Percentiles rank a stretch among this genome's conserved stretches.
Conservation (phyloP, 2,113 vertebrate species). For the Myrmecobius fasciatus region DNA sequence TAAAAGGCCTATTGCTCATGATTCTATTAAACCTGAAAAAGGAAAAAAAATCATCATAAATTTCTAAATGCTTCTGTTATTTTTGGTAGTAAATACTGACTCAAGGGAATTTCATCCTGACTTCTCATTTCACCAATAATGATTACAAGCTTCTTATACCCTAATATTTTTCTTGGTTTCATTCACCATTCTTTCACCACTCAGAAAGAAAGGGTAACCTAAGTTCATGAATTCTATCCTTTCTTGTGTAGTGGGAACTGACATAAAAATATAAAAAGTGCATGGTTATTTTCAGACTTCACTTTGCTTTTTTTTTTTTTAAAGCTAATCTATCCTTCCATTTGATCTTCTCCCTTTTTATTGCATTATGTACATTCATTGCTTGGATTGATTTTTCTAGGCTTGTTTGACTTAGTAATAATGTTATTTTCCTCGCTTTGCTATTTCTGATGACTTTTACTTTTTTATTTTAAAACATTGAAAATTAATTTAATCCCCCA, state of each 20-base stretch:
- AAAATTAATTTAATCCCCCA: neutral
- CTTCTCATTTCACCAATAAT: neutral
- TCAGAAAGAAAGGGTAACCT: neutral
- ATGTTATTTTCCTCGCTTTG: neutral
- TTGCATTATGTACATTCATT: slow-evolving; percentile 5
- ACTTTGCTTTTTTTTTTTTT: slow-evolving; percentile 13
- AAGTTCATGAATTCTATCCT: neutral
- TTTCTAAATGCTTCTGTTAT: slow-evolving; percentile 14
- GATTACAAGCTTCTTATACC: slow-evolving; percentile 8
- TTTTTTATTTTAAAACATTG: neutral
- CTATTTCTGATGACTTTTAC: neutral
- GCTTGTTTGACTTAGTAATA: slow-evolving; percentile 10
- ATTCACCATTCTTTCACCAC: neutral
- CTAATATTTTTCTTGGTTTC: slow-evolving; percentile 7
- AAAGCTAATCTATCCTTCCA: neutral
- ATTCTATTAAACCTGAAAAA: slow-evolving; percentile 22
- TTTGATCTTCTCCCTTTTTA: slow-evolving; percentile 10
- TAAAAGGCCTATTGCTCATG: slow-evolving; percentile 14
- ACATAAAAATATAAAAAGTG: neutral
- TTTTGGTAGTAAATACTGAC: neutral
- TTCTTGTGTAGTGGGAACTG: neutral
- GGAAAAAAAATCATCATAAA: slow-evolving; percentile 19
- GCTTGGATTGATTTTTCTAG: slow-evolving; percentile 26
- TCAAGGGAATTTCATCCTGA: neutral
- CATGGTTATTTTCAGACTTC: neutral